A percentile compares a stretch with the other conserved stretches of the same genome.
Evolutionary conservation across 1,140 invertebrate species (phyloP).

Genomic region (Halictus rubicundus): DNA sequence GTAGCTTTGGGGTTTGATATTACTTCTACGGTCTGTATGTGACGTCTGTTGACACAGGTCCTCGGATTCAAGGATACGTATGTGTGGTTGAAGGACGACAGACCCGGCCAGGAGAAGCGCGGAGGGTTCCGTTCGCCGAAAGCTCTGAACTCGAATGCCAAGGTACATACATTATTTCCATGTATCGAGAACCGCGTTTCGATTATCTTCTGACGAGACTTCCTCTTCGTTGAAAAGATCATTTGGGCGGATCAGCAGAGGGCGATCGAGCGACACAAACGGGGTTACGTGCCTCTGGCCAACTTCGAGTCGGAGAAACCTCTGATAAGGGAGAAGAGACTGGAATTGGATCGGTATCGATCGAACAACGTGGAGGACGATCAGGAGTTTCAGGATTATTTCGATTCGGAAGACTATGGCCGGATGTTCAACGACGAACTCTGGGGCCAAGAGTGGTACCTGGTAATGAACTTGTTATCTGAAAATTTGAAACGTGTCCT

Average conservation of each 20-base stretch:
- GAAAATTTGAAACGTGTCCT: too few relatives aligned
- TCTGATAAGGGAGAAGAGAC: conserved; percentile 69
- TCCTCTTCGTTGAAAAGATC: conserved; percentile 78
- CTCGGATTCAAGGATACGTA: conserved; percentile 82
- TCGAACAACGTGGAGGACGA: conserved; percentile 10
- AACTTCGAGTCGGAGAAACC: conserved; percentile 66
- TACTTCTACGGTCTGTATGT: background rate
- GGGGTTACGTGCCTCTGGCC: conserved; percentile 79
- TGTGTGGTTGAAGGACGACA: conserved; percentile 79
- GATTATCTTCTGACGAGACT: too few relatives aligned
- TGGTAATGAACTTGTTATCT: conserved; percentile 83
- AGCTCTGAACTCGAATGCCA: conserved; percentile 70
- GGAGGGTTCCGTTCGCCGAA: conserved; percentile 63
- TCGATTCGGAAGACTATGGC: conserved; percentile 26
- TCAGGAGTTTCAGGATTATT: background rate
- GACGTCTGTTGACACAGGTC: conserved; percentile 75
- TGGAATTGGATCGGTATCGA: conserved; percentile 38
- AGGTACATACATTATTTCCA: conserved; percentile 70
- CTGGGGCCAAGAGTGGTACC: conserved; percentile 94
- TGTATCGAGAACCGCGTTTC: too few relatives aligned
- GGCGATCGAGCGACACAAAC: conserved; percentile 79
- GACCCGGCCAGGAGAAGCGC: conserved; percentile 72
- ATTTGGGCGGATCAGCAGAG: conserved; percentile 87
- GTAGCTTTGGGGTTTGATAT: background rate
- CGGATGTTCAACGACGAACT: conserved; percentile 90